A percentile compares a stretch with the other conserved stretches of the same genome.
These are phyloP conservation scores for Marmota monax DNA, from an alignment of 2,113 vertebrate species.

Conservation along the genomic window DNA sequence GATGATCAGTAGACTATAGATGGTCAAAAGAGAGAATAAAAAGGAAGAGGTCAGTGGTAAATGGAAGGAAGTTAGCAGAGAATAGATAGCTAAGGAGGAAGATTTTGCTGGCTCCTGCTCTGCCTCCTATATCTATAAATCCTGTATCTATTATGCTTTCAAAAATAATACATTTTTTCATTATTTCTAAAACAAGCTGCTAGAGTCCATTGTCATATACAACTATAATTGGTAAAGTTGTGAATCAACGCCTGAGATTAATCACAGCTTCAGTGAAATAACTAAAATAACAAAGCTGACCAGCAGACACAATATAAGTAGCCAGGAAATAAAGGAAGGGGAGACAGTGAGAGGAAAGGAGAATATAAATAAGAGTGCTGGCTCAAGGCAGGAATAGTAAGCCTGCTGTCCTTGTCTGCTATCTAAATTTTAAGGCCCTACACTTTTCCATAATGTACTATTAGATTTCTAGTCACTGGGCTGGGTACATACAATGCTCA, in stretches of 20 bases:
- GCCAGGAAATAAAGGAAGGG: neutral
- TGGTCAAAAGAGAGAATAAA: neutral
- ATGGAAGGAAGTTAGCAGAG: neutral
- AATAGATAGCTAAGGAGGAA: neutral
- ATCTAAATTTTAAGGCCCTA: neutral
- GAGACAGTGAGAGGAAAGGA: neutral
- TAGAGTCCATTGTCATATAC: neutral
- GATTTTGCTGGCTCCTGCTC: neutral
- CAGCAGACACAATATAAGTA: neutral
- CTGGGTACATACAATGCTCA: neutral
- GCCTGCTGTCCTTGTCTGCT: neutral
- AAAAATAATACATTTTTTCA: neutral
- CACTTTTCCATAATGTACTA: neutral
- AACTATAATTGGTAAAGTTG: neutral
- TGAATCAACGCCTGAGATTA: neutral
- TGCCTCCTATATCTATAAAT: neutral
- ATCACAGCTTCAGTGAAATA: neutral
- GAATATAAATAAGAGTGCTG: neutral
- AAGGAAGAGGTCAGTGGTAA: neutral
- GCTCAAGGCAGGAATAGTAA: neutral
- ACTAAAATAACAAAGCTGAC: neutral
- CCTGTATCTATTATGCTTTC: neutral
- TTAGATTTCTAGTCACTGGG: neutral
- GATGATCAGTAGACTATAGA: neutral
- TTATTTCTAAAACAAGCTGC: neutral